Base-by-base conservation (phyloP, 2,113 vertebrate genomes). In the Choloepus hoffmanni region DNA sequence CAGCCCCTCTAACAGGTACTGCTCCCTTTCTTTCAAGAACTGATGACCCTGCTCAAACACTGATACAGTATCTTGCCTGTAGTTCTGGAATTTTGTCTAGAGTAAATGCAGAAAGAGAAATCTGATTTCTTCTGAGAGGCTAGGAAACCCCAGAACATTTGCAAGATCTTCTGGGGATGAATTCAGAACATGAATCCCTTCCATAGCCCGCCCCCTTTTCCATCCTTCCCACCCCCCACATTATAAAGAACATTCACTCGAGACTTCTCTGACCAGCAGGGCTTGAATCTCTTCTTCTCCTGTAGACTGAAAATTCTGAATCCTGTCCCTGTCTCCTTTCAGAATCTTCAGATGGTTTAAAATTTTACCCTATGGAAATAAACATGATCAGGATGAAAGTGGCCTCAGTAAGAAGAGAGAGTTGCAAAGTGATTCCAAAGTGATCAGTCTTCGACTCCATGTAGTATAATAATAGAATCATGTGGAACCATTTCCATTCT, bases 291-390 rank as follows among this genome's bases (percentile, higher is more conserved):
- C 97, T 4, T 68, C 55, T 4, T 68, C 55, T 79, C 97, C 95
- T 0, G 28, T 40, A 30, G 2, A 33, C 11, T 96, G 96, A 94
- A 95, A 65, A 76, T 65, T 84, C 90, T 92, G 58, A 53, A 97
- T 85, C 95, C 95, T 89, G 16, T 97, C 96, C 0, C 24, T 94
- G 36, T 81, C 87, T 76, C 77, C 95, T 89, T 70, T 98, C 81
- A 98, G 96, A 73, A 68, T 10, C 76, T 62, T 87, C 50, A 86
- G 19, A 0, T 97, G 96, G 33, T 94, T 95, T 91, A 96, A 91
- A 90, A 98, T 23, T 62, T 95, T 94, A 90, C 96, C 96, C 97
- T 98, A 82, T 0, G 4, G 0, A 15, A 30, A 15, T 43, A 76
- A 26, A 70, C 24, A 83, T 5, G 18, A 23, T 82, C 24, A 83